phyloP scores from a whole-genome alignment of 2,888 invertebrate species.

The Zootermopsis nevadensis region DNA sequence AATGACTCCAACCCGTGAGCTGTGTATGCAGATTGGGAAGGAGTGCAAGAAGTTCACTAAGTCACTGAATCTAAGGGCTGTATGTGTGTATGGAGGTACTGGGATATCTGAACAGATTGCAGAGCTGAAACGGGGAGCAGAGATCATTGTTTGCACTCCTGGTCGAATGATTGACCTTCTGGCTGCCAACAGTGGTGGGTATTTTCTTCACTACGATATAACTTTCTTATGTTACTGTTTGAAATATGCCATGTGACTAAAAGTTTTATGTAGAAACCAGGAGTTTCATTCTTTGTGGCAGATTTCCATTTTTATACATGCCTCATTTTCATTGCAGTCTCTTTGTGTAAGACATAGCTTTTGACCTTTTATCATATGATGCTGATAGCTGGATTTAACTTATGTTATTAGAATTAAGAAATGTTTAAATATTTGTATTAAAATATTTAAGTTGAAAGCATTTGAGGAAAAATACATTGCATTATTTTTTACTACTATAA shows the following conservation, averaged over 20 bases:
- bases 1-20: constrained; percentile 97
- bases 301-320: too few species aligned
- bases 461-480: too few species aligned
- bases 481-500: too few species aligned
- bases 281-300: neutral
- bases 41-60: constrained; percentile 97
- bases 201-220: too few species aligned
- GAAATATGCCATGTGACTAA: neutral
- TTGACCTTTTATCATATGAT: too few species aligned
- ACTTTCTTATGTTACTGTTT: too few species aligned
- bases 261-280: neutral
- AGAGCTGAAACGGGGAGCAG: constrained; percentile 94
- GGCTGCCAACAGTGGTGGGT: constrained; percentile 91
- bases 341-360: too few species aligned
- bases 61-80: constrained; percentile 84
- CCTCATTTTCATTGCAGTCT: too few species aligned
- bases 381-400: too few species aligned
- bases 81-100: constrained; percentile 98
- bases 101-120: constrained; percentile 97
- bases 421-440: too few species aligned
- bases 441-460: too few species aligned
- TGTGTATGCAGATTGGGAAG: constrained; percentile 98
- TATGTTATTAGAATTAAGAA: too few species aligned
- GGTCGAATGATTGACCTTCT: constrained; percentile 99
- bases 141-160: constrained; percentile 99